These are phyloP conservation scores for Apocrypta bakeri DNA, from an alignment of 1,140 invertebrate genomes.

Conservation along the genomic window DNA sequence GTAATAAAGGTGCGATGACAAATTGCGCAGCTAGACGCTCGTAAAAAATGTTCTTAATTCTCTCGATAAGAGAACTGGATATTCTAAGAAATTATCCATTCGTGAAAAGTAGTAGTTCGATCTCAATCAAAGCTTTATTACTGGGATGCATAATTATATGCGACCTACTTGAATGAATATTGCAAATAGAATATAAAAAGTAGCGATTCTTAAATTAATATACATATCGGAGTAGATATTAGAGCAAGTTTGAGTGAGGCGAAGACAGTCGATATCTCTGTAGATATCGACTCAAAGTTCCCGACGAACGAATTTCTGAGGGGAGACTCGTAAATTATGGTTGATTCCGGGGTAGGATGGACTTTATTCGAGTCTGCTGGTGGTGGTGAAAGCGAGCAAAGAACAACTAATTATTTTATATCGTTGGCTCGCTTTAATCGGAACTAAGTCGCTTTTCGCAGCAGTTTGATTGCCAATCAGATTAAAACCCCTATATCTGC, in stretches of 20 bases:
- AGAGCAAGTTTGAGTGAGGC: neutral
- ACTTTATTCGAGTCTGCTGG: neutral
- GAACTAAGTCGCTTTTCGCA: conserved; percentile 18
- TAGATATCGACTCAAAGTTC: neutral
- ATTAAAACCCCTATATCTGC: neutral
- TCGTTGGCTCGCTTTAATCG: neutral
- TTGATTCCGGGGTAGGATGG: neutral
- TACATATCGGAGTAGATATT: neutral
- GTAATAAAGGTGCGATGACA: conserved; percentile 15
- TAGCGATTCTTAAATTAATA: neutral
- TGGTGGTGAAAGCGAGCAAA: neutral
- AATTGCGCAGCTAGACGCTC: neutral
- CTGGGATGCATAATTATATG: no score
- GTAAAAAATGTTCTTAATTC: no score
- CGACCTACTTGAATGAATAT: no score
- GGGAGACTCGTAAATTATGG: conserved; percentile 16
- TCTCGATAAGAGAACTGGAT: no score
- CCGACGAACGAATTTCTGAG: neutral
- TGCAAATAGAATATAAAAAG: no score
- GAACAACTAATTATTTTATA: conserved; percentile 40
- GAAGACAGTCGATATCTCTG: neutral
- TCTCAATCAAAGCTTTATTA: no score
- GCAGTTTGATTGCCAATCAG: conserved; percentile 34
- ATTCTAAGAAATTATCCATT: neutral
- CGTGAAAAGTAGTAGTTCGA: no score